A percentile compares a stretch with the other conserved stretches of the same genome.
Conservation (phyloP, 2,797 vertebrate species). For the Kryptolebias ocellatus region DNA sequence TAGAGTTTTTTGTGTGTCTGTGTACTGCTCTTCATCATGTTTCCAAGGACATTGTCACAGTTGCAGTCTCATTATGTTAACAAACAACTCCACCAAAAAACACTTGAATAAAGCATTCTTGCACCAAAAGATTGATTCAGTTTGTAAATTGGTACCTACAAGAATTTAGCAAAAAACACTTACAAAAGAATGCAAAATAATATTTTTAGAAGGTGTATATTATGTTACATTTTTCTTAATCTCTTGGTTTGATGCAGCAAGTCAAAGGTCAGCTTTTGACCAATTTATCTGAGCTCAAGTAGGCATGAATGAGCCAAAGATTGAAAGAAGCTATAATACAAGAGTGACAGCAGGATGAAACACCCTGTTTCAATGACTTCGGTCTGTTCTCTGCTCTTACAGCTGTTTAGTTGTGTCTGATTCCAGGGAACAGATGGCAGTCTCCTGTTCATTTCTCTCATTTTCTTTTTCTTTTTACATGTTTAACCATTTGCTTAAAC, state of each 20-base stretch:
- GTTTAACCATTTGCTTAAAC: slow-evolving; percentile 35
- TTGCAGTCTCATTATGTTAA: too few species aligned
- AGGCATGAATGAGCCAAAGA: slow-evolving; percentile 23
- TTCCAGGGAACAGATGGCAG: slow-evolving; percentile 69
- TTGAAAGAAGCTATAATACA: slow-evolving; percentile 38
- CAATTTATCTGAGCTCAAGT: not conserved
- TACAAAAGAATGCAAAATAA: not conserved
- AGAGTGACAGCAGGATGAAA: slow-evolving; percentile 59
- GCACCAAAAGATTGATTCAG: too few species aligned
- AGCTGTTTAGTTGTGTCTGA: slow-evolving; percentile 73
- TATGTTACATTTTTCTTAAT: not conserved
- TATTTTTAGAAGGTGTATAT: not conserved
- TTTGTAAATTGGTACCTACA: too few species aligned
- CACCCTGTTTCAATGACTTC: slow-evolving; percentile 59
- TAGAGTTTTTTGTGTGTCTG: too few species aligned
- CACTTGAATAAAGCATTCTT: too few species aligned
- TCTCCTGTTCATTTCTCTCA: slow-evolving; percentile 8
- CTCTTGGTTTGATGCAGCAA: slow-evolving; percentile 19
- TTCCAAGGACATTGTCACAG: too few species aligned
- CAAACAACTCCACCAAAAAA: too few species aligned
- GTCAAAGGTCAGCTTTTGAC: slow-evolving; percentile 41
- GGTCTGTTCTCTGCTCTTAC: slow-evolving; percentile 71
- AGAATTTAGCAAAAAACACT: not conserved
- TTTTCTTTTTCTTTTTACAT: slow-evolving; percentile 13
- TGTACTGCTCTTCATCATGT: too few species aligned